phyloP scores from a whole-genome alignment of 2,113 vertebrate species.

The Pseudolaguvia tuberculata region DNA sequence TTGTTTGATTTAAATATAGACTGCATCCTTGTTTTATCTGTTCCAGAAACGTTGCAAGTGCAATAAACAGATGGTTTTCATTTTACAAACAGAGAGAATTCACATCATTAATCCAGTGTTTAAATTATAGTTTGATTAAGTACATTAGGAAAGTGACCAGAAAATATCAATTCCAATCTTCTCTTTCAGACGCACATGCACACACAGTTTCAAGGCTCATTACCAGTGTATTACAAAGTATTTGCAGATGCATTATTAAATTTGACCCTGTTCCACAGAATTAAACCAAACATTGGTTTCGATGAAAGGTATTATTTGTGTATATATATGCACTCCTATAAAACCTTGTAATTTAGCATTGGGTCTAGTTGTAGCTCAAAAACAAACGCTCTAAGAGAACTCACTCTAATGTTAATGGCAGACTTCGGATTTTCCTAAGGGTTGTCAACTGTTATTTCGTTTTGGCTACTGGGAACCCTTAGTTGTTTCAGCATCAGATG shows the following conservation, averaged over 20 bases:
- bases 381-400: neutral
- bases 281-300: constrained; percentile 30
- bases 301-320: neutral
- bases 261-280: constrained; percentile 38
- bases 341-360: neutral
- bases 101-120: constrained; percentile 21
- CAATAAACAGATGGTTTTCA: constrained; percentile 11
- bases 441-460: constrained; percentile 27
- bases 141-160: constrained; percentile 31
- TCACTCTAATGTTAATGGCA: neutral
- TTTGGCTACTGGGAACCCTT: constrained; percentile 52
- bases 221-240: constrained; percentile 22
- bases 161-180: constrained; percentile 41
- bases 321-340: neutral
- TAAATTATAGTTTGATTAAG: constrained; percentile 19
- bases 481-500: constrained; percentile 73
- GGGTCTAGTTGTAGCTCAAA: neutral
- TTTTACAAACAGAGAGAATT: constrained; percentile 27
- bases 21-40: neutral
- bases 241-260: constrained; percentile 36
- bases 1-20: no score
- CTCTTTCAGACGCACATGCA: neutral
- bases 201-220: constrained; percentile 39
- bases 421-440: neutral
- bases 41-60: constrained; percentile 1